These are phyloP conservation scores for Kradibia gibbosae DNA, from an alignment of 1,140 invertebrate genomes.

Conservation along the genomic window DNA sequence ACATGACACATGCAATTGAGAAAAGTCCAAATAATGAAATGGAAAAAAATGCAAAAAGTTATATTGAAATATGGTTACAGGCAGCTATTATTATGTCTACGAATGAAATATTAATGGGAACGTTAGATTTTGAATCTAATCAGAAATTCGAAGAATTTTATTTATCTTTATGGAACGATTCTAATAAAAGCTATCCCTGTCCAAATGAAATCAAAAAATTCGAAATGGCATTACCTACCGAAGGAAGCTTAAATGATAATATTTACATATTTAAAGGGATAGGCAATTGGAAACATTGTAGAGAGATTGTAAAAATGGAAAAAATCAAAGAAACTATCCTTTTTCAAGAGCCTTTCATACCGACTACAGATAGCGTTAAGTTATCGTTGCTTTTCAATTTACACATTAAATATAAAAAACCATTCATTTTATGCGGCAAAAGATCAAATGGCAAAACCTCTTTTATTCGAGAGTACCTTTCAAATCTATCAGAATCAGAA, in stretches of 20 bases:
- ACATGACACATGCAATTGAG: constrained; percentile 70
- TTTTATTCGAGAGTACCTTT: constrained; percentile 77
- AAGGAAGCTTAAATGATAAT: constrained; percentile 76
- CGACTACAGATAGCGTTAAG: constrained; percentile 78
- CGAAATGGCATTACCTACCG: constrained; percentile 74
- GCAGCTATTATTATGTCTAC: constrained; percentile 76
- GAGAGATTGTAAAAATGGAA: constrained; percentile 70
- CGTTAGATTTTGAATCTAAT: constrained; percentile 72
- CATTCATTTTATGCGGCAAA: constrained; percentile 78
- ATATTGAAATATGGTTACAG: constrained; percentile 72
- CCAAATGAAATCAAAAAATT: constrained; percentile 74
- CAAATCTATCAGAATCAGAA: constrained; percentile 70
- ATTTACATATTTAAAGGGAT: constrained; percentile 72
- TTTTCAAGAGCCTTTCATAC: constrained; percentile 76
- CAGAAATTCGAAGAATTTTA: constrained; percentile 76
- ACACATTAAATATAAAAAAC: constrained; percentile 70
- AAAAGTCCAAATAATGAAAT: constrained; percentile 56
- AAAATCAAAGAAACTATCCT: constrained; percentile 62
- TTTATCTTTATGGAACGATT: constrained; percentile 63
- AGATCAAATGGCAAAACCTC: constrained; percentile 80
- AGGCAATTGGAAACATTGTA: constrained; percentile 74
- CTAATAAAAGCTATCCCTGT: constrained; percentile 69
- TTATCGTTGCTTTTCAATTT: constrained; percentile 69
- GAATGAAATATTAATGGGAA: constrained; percentile 77
- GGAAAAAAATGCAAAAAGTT: constrained; percentile 51